phyloP scores from a whole-genome alignment of 2,888 invertebrate species.

The Desoria tigrina region DNA sequence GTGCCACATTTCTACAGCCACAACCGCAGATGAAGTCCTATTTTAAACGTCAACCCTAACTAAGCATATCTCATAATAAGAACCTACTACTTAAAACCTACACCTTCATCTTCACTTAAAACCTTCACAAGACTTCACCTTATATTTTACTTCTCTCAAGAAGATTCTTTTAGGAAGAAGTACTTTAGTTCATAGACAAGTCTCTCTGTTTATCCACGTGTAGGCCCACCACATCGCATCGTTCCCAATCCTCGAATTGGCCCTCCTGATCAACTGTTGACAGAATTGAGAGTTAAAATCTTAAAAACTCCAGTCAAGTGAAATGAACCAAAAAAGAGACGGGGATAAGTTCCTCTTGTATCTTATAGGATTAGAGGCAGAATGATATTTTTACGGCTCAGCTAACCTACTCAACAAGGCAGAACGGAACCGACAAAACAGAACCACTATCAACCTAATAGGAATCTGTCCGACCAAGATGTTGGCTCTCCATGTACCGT shows the following conservation, averaged over 20 bases:
- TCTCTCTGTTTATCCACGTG: conserved; percentile 41
- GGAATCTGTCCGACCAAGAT: no score
- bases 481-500: no score
- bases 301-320: conserved; percentile 12
- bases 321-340: conserved; percentile 18
- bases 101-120: not conserved
- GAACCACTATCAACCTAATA: no score
- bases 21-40: not conserved
- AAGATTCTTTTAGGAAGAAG: no score
- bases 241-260: no score
- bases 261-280: conserved; percentile 37
- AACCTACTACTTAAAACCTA: not conserved
- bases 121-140: no score
- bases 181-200: not conserved
- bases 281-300: conserved; percentile 30
- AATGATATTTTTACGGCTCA: conserved; percentile 33
- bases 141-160: no score
- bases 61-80: not conserved
- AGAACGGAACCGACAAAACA: no score
- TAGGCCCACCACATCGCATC: conserved; percentile 15
- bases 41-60: not conserved
- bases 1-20: no score
- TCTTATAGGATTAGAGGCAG: conserved; percentile 15
- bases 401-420: no score
- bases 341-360: no score